Conservation (phyloP, 2,888 invertebrate species). For the Pinctada fucata region DNA sequence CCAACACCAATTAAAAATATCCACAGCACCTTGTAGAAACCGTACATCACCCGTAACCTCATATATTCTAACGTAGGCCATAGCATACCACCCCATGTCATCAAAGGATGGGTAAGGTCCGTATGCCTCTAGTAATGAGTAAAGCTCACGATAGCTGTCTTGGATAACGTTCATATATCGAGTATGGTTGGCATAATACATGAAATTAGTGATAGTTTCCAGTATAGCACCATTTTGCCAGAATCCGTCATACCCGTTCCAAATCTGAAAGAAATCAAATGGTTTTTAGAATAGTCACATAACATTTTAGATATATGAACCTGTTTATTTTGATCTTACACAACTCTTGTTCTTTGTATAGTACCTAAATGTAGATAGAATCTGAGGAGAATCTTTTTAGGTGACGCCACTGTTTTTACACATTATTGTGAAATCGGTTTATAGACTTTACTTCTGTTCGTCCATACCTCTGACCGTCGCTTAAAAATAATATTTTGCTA, state of each 20-base stretch:
- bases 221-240: constrained; percentile 62
- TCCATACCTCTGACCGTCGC: too few relatives aligned
- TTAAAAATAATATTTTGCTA: too few relatives aligned
- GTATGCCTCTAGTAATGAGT: constrained; percentile 56
- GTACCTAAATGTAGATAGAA: too few relatives aligned
- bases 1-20: constrained; percentile 59
- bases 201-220: constrained; percentile 57
- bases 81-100: constrained; percentile 62
- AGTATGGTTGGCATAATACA: constrained; percentile 51
- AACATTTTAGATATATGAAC: too few relatives aligned
- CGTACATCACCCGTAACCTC: constrained; percentile 46
- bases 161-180: constrained; percentile 49
- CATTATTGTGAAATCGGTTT: too few relatives aligned
- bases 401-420: too few relatives aligned
- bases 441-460: too few relatives aligned
- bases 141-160: constrained; percentile 46
- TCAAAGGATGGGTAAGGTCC: constrained; percentile 61
- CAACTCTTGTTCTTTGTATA: too few relatives aligned
- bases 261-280: constrained; percentile 43
- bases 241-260: constrained; percentile 64
- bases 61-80: constrained; percentile 52
- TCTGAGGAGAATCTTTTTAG: too few relatives aligned
- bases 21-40: constrained; percentile 49
- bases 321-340: too few relatives aligned
- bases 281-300: too few relatives aligned